Evolutionary conservation across 2,797 vertebrate species (phyloP), one percentile per base, ranked within the genome.

Genomic region (Thalassophryne amazonica): DNA sequence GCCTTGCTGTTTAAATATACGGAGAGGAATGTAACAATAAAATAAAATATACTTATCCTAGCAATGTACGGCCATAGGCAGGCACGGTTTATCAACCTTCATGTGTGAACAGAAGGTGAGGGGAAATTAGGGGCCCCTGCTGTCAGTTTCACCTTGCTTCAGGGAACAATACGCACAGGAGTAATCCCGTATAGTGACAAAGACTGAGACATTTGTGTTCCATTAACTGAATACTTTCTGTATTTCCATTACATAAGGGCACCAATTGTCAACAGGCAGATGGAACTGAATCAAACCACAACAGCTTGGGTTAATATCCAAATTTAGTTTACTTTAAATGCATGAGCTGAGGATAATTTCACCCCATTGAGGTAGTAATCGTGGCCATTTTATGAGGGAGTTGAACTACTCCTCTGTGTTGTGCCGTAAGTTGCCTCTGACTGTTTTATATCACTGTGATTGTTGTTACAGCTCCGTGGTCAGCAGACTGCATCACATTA

Each of bases 401-500:
- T 18, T 39, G 6, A 48, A 45, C 19, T 33, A 15, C 33, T 61
- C 33, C 17, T 45, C 21, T 50, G 8, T 38, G 35, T 14, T 42
- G 35, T 34, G 3, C 11, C 17, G 47, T 16, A 33, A 36, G 31
- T 51, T 40, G 4, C 36, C 40, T 36, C 13, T n/a, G 35, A 33
- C 41, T 31, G 38, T 47, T 65, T 52, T 48, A 39, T 29, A 49
- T 59, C 50, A 23, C 32, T 11, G 8, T 24, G 36, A 32, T 55
- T 55, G 52, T 50, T 55, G 12, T 20, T 42, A 47, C 16, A 32
- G 30, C 38, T 30, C 39, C 12, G 39, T 35, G 10, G 22, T 59
- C 38, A 56, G 27, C 30, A 60, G 35, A 49, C 42, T 57, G 40
- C 27, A 63, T 55, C 11, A 40, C 40, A 76, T 69, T 46, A 66